A percentile compares a stretch with the other conserved stretches of the same genome.
These are phyloP conservation scores for Beroe ovata DNA, from an alignment of 37 sponge, comb jelly and placozoan species.

Conservation along the genomic window DNA sequence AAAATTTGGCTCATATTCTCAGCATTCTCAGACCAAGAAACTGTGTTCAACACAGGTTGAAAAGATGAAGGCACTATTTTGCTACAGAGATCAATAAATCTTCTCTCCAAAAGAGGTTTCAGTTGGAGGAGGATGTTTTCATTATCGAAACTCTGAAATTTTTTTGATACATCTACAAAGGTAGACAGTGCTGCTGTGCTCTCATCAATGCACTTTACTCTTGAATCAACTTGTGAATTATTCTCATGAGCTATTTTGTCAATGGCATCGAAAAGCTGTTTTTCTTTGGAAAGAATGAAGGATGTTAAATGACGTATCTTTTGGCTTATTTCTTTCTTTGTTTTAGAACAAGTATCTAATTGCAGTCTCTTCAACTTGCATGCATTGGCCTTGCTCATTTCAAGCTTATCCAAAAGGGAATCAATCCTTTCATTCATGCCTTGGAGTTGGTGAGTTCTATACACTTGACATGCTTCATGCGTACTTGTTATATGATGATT, in stretches of 20 bases:
- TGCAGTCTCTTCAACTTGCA: neutral
- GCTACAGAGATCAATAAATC: neutral
- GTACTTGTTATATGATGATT: neutral
- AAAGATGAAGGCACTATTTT: neutral
- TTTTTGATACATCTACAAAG: neutral
- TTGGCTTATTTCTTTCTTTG: neutral
- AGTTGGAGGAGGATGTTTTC: neutral
- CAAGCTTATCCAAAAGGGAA: neutral
- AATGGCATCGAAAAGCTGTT: neutral
- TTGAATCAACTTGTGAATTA: neutral
- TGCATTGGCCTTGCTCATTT: neutral
- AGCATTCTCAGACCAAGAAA: neutral
- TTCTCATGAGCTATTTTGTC: neutral
- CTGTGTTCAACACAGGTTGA: neutral
- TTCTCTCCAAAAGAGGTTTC: slow-evolving; percentile 5
- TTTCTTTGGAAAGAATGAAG: neutral
- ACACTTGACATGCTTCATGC: neutral
- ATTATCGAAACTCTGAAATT: neutral
- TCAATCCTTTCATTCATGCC: neutral
- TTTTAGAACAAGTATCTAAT: neutral
- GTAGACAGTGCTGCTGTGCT: neutral
- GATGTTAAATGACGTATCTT: neutral
- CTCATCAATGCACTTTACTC: neutral
- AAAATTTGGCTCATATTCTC: neutral
- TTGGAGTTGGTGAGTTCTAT: neutral